Conservation (phyloP, 2,888 invertebrate genomes). For the Resseliella maxima region DNA sequence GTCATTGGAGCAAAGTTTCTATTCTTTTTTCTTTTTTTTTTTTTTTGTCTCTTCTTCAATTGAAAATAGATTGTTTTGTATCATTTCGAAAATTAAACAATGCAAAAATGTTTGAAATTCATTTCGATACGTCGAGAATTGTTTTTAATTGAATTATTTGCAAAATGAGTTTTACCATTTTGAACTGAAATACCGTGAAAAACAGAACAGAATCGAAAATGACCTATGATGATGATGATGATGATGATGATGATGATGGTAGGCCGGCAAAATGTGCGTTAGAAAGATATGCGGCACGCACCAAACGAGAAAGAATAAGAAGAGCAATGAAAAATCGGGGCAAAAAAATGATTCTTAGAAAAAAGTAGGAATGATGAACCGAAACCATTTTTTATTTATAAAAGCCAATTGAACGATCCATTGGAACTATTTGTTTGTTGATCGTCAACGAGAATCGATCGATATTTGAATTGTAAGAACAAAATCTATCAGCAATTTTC, state of each 20-base stretch:
- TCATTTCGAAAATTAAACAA: background rate
- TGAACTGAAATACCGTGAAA: background rate
- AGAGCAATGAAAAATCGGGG: background rate
- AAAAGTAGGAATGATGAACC: background rate
- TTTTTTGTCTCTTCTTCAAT: too few species aligned
- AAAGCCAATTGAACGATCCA: background rate
- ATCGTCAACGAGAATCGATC: constrained; percentile 42
- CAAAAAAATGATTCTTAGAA: background rate
- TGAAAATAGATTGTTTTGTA: background rate
- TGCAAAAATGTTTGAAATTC: background rate
- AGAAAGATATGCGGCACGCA: background rate
- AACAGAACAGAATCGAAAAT: background rate
- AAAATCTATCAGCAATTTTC: too few species aligned
- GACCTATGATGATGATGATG: background rate
- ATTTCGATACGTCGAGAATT: constrained; percentile 13
- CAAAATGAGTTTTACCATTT: background rate
- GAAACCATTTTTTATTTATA: background rate
- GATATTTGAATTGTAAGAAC: background rate
- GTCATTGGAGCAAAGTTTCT: background rate
- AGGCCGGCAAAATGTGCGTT: too few species aligned
- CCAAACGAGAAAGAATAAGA: background rate
- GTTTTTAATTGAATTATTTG: constrained; percentile 10
- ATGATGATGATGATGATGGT: background rate
- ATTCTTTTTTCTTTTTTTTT: background rate
- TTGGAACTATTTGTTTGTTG: constrained; percentile 17